Evolutionary conservation across 1,140 invertebrate genomes (phyloP), one percentile per base, ranked within the genome.

Genomic region (Macrocentrus cingulum): DNA sequence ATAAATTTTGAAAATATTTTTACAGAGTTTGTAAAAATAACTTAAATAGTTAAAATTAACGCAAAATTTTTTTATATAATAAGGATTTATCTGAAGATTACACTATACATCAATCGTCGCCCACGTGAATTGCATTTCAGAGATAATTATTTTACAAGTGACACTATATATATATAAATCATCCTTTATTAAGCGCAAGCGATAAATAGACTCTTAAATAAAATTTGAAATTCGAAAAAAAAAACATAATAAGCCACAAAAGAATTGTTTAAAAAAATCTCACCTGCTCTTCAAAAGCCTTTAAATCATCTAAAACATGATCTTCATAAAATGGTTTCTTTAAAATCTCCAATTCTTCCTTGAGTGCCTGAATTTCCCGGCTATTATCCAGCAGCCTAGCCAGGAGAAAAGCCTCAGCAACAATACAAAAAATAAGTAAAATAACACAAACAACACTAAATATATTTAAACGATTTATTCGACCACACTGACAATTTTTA

Each of bases 271-370:
- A 39, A 15, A n/a, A n/a, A 39, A 39, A n/a, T n/a, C 55, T 60
- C 51, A 79, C 77, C 70, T 75, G 70, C 59, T 78, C 63, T 51
- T 78, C 72, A 42, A 80, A 77, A 0, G 73, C 66, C 25, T 70
- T 75, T 0, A 80, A 37, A 19, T 74, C 72, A 15, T 77, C 64
- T 25, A 77, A 50, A 4, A 77, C 61, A 41, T 77, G 66, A 15
- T 71, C 65, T 9, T 73, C 66, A 1, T 73, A 50, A 32, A 76
- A 62, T 1, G 65, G 66, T 36, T 77, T 68, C n/a, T 75, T 78
- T 11, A 80, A 29, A 2, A 39, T 68, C 15, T 79, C 70, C 1
- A 79, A 55, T 2, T 75, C 75, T 5, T 63, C 46, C 18, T 69
- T 70, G 2, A 80, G 45, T 4, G 65, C 60, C 19, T 76, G 67